Percentiles rank a stretch among this genome's conserved stretches.
Evolutionary conservation across 2,113 vertebrate species (phyloP).

Genomic region (Cynopterus brachyotis): DNA sequence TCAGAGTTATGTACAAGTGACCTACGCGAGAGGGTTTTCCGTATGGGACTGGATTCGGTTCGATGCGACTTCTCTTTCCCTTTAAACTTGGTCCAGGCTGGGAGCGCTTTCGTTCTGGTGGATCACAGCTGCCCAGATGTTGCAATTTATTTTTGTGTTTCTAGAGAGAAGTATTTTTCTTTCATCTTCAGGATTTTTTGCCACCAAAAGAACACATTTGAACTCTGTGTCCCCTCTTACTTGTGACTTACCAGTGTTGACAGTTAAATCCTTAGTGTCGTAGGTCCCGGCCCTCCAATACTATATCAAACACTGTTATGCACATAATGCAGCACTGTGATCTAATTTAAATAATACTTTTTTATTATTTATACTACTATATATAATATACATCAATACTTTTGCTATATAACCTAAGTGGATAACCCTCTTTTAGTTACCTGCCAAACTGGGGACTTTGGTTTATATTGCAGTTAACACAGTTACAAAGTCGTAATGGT

Average conservation of each 20-base stretch:
- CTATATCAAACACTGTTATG: slow-evolving; percentile 90
- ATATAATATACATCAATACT: slow-evolving; percentile 89
- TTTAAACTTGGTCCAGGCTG: slow-evolving; percentile 77
- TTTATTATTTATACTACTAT: slow-evolving; percentile 91
- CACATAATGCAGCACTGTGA: slow-evolving; percentile 90
- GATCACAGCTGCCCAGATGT: slow-evolving; percentile 76
- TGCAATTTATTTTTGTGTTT: slow-evolving; percentile 68
- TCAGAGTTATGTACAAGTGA: not conserved
- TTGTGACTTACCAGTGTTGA: slow-evolving; percentile 85
- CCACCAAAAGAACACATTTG: slow-evolving; percentile 82
- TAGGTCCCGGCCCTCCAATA: slow-evolving; percentile 86
- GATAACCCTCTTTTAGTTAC: slow-evolving; percentile 86
- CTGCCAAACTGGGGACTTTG: slow-evolving; percentile 84
- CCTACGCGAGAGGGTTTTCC: not conserved
- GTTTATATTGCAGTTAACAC: slow-evolving; percentile 86
- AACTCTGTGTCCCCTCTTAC: slow-evolving; percentile 79
- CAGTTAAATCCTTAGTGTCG: slow-evolving; percentile 80
- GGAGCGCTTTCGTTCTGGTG: slow-evolving; percentile 74
- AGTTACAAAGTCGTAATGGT: slow-evolving; percentile 84
- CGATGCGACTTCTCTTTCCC: slow-evolving; percentile 63
- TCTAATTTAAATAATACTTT: slow-evolving; percentile 92
- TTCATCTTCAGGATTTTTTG: slow-evolving; percentile 79
- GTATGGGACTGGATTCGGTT: not conserved
- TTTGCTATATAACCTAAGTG: slow-evolving; percentile 88
- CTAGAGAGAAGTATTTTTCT: slow-evolving; percentile 66